phyloP scores from a whole-genome alignment of 2,797 vertebrate species.

The Thaleichthys pacificus region DNA sequence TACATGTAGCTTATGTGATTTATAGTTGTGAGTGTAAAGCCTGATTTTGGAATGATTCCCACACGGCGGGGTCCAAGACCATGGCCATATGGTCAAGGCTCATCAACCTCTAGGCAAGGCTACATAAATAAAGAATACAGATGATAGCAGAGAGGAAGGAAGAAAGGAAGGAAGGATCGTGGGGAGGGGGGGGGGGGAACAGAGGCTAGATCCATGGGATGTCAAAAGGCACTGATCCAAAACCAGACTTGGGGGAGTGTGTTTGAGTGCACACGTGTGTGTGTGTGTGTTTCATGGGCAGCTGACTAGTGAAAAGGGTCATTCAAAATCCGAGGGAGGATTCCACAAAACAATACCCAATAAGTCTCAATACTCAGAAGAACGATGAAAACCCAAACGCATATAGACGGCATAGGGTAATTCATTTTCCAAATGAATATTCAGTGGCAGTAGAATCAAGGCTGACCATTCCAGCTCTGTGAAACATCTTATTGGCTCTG shows the following conservation, averaged over 20 bases:
- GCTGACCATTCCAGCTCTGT: no score
- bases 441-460: no score
- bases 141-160: constrained; percentile 46
- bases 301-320: no score
- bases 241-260: constrained; percentile 2
- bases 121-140: constrained; percentile 66
- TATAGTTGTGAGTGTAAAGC: constrained; percentile 47
- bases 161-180: constrained; percentile 30
- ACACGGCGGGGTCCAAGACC: constrained; percentile 58
- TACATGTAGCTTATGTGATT: constrained; percentile 39
- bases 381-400: no score
- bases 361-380: no score
- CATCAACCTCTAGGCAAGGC: constrained; percentile 64
- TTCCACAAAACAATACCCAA: no score
- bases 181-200: constrained; percentile 12
- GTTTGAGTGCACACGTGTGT: not conserved
- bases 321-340: no score
- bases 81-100: constrained; percentile 71
- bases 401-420: no score
- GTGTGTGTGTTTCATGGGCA: not conserved
- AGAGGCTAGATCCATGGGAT: constrained; percentile 44
- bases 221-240: constrained; percentile 45
- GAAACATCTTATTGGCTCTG: no score
- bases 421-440: no score
- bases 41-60: constrained; percentile 63